A percentile compares a stretch with the other conserved stretches of the same genome.
phyloP scores from a whole-genome alignment of 2,113 vertebrate genomes.

The Heterocephalus glaber region DNA sequence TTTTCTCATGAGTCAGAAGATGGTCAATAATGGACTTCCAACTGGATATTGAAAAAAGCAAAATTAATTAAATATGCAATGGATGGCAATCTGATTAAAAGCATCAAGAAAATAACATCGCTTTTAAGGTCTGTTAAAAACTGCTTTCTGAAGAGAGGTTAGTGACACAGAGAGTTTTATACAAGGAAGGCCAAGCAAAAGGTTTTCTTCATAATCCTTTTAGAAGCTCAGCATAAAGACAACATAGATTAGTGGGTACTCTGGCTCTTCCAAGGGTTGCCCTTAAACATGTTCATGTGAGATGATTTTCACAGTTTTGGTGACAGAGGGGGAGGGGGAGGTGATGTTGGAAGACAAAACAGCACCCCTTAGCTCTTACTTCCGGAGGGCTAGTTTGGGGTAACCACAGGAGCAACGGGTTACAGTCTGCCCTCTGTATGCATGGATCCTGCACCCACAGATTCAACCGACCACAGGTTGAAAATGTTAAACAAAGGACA shows the following conservation, averaged over 20 bases:
- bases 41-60: conserved; percentile 83
- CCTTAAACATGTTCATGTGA: neutral
- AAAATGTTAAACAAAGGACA: neutral
- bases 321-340: neutral
- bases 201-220: neutral
- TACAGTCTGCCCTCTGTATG: neutral
- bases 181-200: neutral
- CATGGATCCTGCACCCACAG: too few relatives aligned
- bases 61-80: conserved; percentile 49
- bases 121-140: neutral
- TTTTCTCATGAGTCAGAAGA: conserved; percentile 97
- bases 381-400: neutral
- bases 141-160: neutral
- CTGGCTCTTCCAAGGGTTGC: neutral
- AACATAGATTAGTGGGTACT: neutral
- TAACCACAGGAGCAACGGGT: neutral
- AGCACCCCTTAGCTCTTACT: neutral
- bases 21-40: conserved; percentile 98
- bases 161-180: neutral
- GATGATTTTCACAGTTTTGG: neutral
- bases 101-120: neutral
- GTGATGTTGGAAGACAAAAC: neutral
- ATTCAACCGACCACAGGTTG: neutral
- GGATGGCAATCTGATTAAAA: neutral
- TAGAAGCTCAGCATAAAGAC: neutral